A percentile compares a stretch with the other conserved stretches of the same genome.
Evolutionary conservation across 2,888 invertebrate species (phyloP).

Genomic region (Trachelus iudaicus): DNA sequence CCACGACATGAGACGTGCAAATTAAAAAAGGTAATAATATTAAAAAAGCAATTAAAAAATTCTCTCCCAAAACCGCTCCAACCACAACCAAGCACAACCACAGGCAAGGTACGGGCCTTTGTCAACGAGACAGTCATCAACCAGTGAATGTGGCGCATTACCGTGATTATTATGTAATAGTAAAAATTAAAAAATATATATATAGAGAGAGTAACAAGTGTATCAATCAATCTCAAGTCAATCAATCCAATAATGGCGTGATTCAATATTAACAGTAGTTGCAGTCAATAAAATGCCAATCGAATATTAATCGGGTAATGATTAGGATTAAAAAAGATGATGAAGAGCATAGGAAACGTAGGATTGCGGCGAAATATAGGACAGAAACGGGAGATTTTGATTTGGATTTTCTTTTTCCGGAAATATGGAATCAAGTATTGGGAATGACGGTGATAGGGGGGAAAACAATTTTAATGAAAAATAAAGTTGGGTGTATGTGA

Average conservation of each 20-base stretch:
- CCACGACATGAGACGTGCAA: slow-evolving; percentile 66
- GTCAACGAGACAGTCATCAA: slow-evolving; percentile 62
- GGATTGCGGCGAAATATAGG: neutral
- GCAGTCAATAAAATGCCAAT: slow-evolving; percentile 52
- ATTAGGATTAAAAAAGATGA: neutral
- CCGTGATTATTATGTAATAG: slow-evolving; percentile 62
- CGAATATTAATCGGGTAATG: slow-evolving; percentile 41
- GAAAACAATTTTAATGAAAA: neutral
- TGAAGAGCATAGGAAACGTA: neutral
- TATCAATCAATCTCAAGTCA: slow-evolving; percentile 43
- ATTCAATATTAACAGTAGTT: slow-evolving; percentile 51
- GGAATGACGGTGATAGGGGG: neutral
- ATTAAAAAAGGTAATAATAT: slow-evolving; percentile 61
- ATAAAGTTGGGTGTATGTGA: neutral
- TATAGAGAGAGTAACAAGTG: slow-evolving; percentile 39
- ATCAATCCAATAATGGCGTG: slow-evolving; percentile 48
- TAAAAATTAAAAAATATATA: slow-evolving; percentile 39
- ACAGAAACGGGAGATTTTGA: neutral
- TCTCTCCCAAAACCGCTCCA: slow-evolving; percentile 65
- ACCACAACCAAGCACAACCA: slow-evolving; percentile 66
- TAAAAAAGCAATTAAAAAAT: slow-evolving; percentile 63
- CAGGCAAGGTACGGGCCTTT: slow-evolving; percentile 64
- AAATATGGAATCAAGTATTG: neutral
- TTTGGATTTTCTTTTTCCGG: neutral
- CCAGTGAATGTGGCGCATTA: slow-evolving; percentile 63